Conservation (phyloP, 2,113 vertebrate genomes). For the Callorhinus ursinus region DNA sequence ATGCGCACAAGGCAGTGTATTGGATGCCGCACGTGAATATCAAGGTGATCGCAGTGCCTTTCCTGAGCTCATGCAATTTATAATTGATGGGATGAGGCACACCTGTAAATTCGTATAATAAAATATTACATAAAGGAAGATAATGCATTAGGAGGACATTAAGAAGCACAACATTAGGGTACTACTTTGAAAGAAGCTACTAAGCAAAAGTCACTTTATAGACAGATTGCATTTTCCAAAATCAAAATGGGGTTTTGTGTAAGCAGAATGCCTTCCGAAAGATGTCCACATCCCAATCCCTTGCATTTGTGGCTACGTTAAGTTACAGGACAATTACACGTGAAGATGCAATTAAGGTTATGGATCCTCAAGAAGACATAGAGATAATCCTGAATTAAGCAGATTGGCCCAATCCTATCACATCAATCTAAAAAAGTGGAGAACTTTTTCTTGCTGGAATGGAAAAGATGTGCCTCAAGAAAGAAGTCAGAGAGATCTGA, state of each 20-base stretch:
- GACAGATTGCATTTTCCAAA: neutral
- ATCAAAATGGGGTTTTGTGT: accelerated
- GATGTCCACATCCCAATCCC: too few species aligned
- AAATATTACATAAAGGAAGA: neutral
- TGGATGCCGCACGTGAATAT: accelerated
- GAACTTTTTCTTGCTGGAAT: neutral
- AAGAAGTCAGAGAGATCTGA: neutral
- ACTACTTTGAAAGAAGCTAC: neutral
- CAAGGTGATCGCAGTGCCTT: accelerated
- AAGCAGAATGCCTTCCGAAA: too few species aligned
- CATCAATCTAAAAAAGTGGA: neutral
- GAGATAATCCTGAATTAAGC: neutral
- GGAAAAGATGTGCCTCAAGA: neutral
- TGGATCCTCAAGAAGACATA: accelerated
- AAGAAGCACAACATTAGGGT: accelerated
- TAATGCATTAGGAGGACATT: accelerated
- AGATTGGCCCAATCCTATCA: neutral
- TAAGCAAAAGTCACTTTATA: accelerated
- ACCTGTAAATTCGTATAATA: neutral
- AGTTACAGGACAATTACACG: accelerated
- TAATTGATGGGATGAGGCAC: accelerated
- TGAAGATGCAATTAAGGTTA: neutral
- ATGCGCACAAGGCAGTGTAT: accelerated
- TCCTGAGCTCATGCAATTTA: neutral
- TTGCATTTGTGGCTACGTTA: neutral